Conservation (phyloP, 2,113 vertebrate species). For the Erpornis zantholeuca region DNA sequence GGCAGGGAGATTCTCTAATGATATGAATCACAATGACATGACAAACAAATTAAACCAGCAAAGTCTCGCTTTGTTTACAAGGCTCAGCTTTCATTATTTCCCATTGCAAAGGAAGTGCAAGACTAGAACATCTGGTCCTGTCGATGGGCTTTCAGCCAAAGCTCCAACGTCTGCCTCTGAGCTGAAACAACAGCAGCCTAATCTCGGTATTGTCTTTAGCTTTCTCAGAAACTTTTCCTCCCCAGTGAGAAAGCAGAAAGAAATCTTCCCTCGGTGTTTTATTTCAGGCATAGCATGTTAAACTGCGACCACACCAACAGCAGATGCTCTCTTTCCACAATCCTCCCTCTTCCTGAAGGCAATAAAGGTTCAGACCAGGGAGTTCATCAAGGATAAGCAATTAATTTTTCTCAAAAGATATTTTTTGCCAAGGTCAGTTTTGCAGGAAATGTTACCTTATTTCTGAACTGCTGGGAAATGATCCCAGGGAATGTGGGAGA, state of each 20-base stretch:
- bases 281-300: conserved; percentile 25
- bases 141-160: conserved; percentile 78
- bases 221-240: conserved; percentile 72
- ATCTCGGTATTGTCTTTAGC: conserved; percentile 83
- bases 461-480: background rate
- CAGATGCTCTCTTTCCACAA: background rate
- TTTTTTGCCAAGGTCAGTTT: background rate
- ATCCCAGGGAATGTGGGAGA: background rate
- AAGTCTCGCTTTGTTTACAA: conserved; percentile 12
- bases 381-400: background rate
- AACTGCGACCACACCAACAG: conserved; percentile 3
- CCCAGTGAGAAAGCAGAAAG: conserved; percentile 57
- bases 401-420: background rate
- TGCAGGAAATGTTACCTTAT: background rate
- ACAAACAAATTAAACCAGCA: conserved; percentile 69
- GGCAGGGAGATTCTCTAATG: conserved; percentile 55
- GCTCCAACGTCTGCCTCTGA: conserved; percentile 82
- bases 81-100: conserved; percentile 54
- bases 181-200: conserved; percentile 86
- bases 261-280: conserved; percentile 72
- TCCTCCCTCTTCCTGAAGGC: background rate
- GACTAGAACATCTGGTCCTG: conserved; percentile 77
- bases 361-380: background rate
- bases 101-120: conserved; percentile 45
- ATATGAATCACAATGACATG: conserved; percentile 67